phyloP scores from a whole-genome alignment of 2,888 invertebrate species.

The Drosophila formosana region DNA sequence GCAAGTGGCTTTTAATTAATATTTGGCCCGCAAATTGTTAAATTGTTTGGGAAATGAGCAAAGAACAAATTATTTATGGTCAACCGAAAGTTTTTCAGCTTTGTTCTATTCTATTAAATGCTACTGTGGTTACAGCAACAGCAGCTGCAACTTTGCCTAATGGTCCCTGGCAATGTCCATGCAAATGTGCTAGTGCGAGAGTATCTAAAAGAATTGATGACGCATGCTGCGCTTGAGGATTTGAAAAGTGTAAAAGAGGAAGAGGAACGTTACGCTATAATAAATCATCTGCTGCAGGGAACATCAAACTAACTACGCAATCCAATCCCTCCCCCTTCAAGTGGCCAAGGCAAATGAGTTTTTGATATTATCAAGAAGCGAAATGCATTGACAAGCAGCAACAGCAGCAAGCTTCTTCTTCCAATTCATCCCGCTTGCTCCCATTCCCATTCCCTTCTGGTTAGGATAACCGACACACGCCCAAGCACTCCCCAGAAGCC shows the following conservation, averaged over 20 bases:
- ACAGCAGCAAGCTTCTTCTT: slow-evolving; percentile 19
- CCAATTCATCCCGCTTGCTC: background rate
- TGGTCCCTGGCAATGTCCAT: slow-evolving; percentile 68
- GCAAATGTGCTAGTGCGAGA: slow-evolving; percentile 58
- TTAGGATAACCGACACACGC: slow-evolving; percentile 53
- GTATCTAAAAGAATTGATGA: slow-evolving; percentile 72
- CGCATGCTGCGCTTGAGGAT: slow-evolving; percentile 48
- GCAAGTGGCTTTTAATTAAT: slow-evolving; percentile 69
- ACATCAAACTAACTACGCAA: slow-evolving; percentile 59
- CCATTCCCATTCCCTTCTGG: background rate
- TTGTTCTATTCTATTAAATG: slow-evolving; percentile 47
- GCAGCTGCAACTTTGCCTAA: slow-evolving; percentile 59
- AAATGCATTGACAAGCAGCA: slow-evolving; percentile 74
- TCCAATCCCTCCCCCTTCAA: slow-evolving; percentile 26
- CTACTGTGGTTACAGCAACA: slow-evolving; percentile 43
- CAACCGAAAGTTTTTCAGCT: slow-evolving; percentile 18
- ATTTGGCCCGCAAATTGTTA: slow-evolving; percentile 59
- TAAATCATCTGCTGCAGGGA: slow-evolving; percentile 68
- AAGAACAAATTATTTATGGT: slow-evolving; percentile 59
- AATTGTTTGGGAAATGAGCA: slow-evolving; percentile 61
- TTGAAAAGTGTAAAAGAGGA: background rate
- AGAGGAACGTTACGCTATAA: slow-evolving; percentile 47
- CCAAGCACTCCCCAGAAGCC: slow-evolving; percentile 61
- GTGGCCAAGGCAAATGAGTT: slow-evolving; percentile 72
- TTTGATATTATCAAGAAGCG: slow-evolving; percentile 73